Base-by-base conservation (phyloP, 1,140 invertebrate species). In the Drosophila quadrilineata region DNA sequence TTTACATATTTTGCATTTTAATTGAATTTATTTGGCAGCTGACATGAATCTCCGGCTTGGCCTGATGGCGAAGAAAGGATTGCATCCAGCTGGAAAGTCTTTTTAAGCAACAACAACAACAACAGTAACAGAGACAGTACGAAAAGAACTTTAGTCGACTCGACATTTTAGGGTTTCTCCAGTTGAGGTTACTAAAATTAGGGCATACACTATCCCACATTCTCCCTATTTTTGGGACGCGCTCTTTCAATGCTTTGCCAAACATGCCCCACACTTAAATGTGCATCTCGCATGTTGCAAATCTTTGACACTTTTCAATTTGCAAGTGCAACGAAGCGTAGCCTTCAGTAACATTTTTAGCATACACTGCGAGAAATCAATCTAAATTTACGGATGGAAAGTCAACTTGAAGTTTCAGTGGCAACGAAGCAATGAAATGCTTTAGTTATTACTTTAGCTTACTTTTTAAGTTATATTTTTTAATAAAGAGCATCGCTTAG, bases 1-100 rank as follows among this genome's bases (percentile, higher is more conserved):
- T 77, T 77, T 77, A n/a, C n/a, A n/a, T n/a, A 69, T 74, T 79
- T 79, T 79, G 75, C 70, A 79, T 79, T 79, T 79, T 79, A 79
- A 79, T 74, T 79, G 75, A 79, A 77, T 70, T 77, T 62, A 77
- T 74, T 77, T 65, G 50, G 28, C 69, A 54, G 59, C 71, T 76
- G 69, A 77, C 75, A 72, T 40, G 54, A 66, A 41, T 49, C 16
- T 31, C 24, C 16, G n/a, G 38, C 58, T 59, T 40, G 43, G n/a
- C 26, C 36, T 6, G 14, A 43, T 28, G 6, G 14, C 9, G n/a
- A 57, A 57, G n/a, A n/a, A 57, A 57, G 60, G 43, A 46, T 48
- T 58, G 53, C 53, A 65, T 12, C 43, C 26, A 49, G 33, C 35
- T 58, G 35, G 10, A 58, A 58, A 59, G 36, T 38, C 46, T 36